Base-by-base conservation (phyloP, 1,140 invertebrate genomes). In the Drosophila kikkawai region DNA sequence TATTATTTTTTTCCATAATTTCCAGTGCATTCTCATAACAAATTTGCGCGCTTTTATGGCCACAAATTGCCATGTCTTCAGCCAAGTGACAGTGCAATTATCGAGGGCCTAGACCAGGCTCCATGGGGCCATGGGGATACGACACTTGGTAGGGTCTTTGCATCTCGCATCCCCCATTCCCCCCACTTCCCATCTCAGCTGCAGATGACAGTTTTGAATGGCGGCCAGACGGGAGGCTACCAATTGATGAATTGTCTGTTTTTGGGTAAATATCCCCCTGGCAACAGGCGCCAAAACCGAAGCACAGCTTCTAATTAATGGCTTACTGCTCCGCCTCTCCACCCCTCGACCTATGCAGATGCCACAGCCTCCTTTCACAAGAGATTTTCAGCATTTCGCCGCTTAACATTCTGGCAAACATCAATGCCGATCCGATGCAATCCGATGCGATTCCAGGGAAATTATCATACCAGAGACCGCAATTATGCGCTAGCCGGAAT, bases 51-150 rank as follows among this genome's bases (percentile, higher is more conserved):
- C 84, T 90, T 88, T 88, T 90, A 90, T 87, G 83, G 80, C 80
- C 84, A 88, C 83, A 87, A 87, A 87, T 88, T 88, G 84, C 84
- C 84, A 88, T 90, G 84, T 88, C 85, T 90, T 90, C 81, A 88
- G 81, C 78, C 80, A 88, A 88, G 85, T 88, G 84, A 88, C 84
- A 90, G 84, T 79, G 84, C 84, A 88, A 88, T 88, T 88, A 88
- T 88, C 80, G 84, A 90, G 74, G 73, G 66, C 77, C 80, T 60
- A 53, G 78, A 70, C 44, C 50, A 7, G 50, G 63, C 64, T 57
- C 50, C 42, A 9, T 22, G 37, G 51, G 11, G 17, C 11, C 34
- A 51, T 50, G 29, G 64, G 29, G 57, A 56, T 36, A 39, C 53
- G 64, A 61, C 47, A 55, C 57, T 60, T 68, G 48, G 50, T 60